These are phyloP conservation scores for Tetropium fuscum DNA, from an alignment of 2,888 invertebrate genomes.

Conservation along the genomic window DNA sequence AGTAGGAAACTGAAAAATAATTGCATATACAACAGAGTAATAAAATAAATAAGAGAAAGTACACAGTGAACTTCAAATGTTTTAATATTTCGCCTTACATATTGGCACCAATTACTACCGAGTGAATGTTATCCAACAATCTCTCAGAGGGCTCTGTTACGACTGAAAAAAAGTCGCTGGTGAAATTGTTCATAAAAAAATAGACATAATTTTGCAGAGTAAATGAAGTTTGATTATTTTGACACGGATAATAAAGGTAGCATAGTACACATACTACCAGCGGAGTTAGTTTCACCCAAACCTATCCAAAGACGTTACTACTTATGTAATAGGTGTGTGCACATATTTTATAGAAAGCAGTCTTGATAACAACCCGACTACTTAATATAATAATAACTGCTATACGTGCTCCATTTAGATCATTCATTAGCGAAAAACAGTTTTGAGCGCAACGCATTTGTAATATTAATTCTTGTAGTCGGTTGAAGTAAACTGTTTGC, in stretches of 20 bases:
- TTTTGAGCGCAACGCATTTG: no score
- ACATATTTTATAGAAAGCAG: conserved; percentile 44
- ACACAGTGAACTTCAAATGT: not conserved
- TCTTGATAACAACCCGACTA: conserved; percentile 39
- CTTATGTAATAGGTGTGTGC: conserved; percentile 57
- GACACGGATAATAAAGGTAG: conserved; percentile 31
- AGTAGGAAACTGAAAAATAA: conserved; percentile 26
- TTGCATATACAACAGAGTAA: conserved; percentile 25
- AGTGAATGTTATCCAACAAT: not conserved
- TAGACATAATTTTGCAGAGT: conserved; percentile 28
- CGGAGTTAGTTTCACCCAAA: conserved; percentile 59
- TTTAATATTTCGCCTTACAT: not conserved
- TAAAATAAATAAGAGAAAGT: conserved; percentile 31
- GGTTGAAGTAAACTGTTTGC: no score
- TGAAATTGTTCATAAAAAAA: conserved; percentile 28
- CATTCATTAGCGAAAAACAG: conserved; percentile 14
- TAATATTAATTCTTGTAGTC: no score
- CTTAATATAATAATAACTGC: conserved; percentile 31
- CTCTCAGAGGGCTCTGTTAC: not conserved
- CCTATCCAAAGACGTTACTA: conserved; percentile 61
- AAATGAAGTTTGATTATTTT: conserved; percentile 30
- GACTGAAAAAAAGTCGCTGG: conserved; percentile 1
- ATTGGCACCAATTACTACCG: not conserved
- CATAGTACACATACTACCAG: conserved; percentile 44
- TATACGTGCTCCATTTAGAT: conserved; percentile 32